Evolutionary conservation across 2,113 vertebrate species (phyloP).

Genomic region (Phoenicopterus ruber): DNA sequence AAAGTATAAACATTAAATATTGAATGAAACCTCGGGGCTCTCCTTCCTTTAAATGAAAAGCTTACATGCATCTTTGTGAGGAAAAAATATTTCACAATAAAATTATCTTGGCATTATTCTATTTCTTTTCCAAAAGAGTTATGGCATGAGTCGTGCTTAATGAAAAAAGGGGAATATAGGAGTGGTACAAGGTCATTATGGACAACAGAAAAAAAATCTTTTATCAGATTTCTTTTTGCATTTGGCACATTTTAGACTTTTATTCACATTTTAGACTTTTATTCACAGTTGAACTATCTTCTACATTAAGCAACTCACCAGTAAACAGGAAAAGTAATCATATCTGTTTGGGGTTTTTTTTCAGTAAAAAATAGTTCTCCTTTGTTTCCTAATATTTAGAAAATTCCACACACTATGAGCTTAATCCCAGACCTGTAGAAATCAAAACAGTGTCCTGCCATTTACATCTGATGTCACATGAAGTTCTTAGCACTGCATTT

Average conservation of each 20-base stretch:
- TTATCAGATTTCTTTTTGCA: neutral
- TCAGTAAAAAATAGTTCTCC: neutral
- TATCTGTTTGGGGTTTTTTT: neutral
- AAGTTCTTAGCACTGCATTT: neutral
- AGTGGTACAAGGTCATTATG: neutral
- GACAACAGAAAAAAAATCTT: neutral
- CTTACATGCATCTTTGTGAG: neutral
- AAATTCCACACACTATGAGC: neutral
- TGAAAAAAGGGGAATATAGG: neutral
- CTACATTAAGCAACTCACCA: neutral
- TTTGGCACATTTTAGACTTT: neutral
- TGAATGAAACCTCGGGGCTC: constrained; percentile 22
- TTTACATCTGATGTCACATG: neutral
- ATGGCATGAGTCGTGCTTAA: neutral
- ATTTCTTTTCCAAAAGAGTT: neutral
- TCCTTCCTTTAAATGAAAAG: constrained; percentile 11
- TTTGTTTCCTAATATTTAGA: neutral
- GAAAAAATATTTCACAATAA: neutral
- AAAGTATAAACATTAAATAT: constrained; percentile 54
- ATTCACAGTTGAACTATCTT: neutral
- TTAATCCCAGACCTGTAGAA: neutral
- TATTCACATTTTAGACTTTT: neutral
- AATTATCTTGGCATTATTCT: neutral
- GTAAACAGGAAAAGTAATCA: neutral
- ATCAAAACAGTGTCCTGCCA: neutral